Base-by-base conservation (phyloP, 1,140 invertebrate genomes). In the Antheraea mylitta region DNA sequence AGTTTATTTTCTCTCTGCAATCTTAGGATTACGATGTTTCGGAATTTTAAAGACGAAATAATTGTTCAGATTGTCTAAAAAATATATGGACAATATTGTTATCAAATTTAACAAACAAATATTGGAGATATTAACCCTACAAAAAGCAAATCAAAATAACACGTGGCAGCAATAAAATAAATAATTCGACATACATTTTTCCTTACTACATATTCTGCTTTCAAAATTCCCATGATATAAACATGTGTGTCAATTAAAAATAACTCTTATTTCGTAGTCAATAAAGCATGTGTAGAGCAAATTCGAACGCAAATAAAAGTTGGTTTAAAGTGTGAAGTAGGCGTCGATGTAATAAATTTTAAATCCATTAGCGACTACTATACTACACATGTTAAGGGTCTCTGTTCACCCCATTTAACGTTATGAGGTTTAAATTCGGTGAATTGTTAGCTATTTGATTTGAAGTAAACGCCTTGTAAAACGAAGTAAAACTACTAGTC, bases 391-490 rank as follows among this genome's bases (percentile, higher is more conserved):
- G 89, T 87, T 89, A 82, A 78, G 77, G 82, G 72, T 88, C 82
- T 77, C 77, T 70, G 73, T 73, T 67, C 87, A 86, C 85, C 89
- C 83, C 89, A 91, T 91, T 91, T 89, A 90, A 90, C 85, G 82
- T 91, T 89, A 91, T 81, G 87, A 91, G 85, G 83, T 89, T 89
- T 87, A 88, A 83, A 91, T 85, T 89, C 80, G 85, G 80, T 91
- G 87, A 91, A 80, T 87, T 90, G 87, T 88, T 88, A 80, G 82
- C 79, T 83, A 71, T 48, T 19, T 18, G 73, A 85, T 85, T 82
- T 80, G 77, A 76, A 73, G 83, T 78, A 71, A 76, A 78, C 72
- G 71, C 71, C 69, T 66, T 71, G 70, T n/a, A n/a, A n/a, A n/a
- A n/a, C n/a, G n/a, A n/a, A n/a, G n/a, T n/a, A n/a, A n/a, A n/a